Evolutionary conservation across 2,888 invertebrate species (phyloP).

Genomic region (Caenorhabditis angaria): DNA sequence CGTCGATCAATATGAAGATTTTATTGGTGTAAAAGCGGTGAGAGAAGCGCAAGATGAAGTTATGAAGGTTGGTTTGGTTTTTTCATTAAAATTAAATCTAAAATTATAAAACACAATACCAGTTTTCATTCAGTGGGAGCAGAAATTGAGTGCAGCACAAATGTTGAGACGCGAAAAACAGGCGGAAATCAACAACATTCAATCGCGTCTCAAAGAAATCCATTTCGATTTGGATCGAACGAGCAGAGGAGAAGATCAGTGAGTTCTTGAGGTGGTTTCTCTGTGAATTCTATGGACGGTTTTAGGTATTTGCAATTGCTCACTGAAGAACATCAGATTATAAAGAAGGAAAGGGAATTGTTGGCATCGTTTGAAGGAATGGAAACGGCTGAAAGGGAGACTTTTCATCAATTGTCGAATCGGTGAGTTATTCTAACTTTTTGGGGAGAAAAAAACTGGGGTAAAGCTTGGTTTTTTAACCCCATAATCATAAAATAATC

Average conservation of each 20-base stretch:
- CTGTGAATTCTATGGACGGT: not conserved
- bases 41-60: conserved; percentile 82
- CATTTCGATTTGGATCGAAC: conserved; percentile 83
- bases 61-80: conserved; percentile 72
- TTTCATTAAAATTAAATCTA: conserved; percentile 2
- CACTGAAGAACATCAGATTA: conserved; percentile 79
- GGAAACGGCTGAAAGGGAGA: conserved; percentile 82
- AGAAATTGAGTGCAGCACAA: conserved; percentile 79
- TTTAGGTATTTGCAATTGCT: conserved; percentile 79
- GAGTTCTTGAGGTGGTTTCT: conserved; percentile 5
- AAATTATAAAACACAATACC: not conserved
- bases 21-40: conserved; percentile 83
- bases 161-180: conserved; percentile 79
- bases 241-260: conserved; percentile 81
- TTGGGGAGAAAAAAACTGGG: not conserved
- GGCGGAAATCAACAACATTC: conserved; percentile 77
- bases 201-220: conserved; percentile 80
- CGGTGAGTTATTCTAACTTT: conserved; percentile 36
- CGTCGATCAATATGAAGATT: conserved; percentile 63
- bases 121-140: conserved; percentile 77
- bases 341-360: conserved; percentile 75
- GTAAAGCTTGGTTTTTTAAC: not conserved
- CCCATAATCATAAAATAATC: too few relatives aligned
- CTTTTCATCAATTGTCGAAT: conserved; percentile 67
- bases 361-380: conserved; percentile 78